These are phyloP conservation scores for Bos taurus DNA, from an alignment of 2,113 vertebrate genomes.

Conservation along the genomic window DNA sequence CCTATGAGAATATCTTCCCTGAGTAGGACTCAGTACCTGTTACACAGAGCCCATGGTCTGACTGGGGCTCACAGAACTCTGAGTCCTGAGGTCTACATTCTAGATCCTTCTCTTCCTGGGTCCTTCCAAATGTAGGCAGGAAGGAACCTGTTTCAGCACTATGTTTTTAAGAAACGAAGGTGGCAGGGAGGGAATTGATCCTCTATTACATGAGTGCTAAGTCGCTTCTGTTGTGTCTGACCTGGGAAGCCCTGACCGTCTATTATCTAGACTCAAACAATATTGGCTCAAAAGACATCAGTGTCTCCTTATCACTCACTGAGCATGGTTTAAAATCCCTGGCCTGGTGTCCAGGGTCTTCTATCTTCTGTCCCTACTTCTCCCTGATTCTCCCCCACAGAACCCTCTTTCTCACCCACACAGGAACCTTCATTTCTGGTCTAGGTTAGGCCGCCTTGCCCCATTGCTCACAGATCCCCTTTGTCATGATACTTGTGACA, in stretches of 20 bases:
- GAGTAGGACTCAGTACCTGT: neutral
- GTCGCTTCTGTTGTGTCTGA: neutral
- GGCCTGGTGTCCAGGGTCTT: neutral
- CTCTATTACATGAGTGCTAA: neutral
- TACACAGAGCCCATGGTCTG: neutral
- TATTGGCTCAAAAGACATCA: neutral
- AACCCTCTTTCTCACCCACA: neutral
- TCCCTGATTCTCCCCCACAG: neutral
- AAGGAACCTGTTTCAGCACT: neutral
- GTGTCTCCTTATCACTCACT: neutral
- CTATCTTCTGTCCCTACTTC: neutral
- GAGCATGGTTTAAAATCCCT: neutral
- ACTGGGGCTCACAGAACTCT: neutral
- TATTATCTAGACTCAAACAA: neutral
- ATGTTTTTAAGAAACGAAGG: neutral
- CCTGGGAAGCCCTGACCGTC: neutral
- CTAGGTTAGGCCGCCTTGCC: neutral
- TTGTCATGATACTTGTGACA: neutral
- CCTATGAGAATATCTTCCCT: neutral
- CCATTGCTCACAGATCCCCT: neutral
- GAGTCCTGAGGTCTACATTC: neutral
- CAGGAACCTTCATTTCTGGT: neutral
- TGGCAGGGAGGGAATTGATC: neutral
- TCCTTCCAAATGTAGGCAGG: neutral
- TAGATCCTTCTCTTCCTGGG: neutral